Percentiles rank a stretch among this genome's conserved stretches.
Conservation (phyloP, 2,113 vertebrate genomes). For the Nesospiza acunhae region DNA sequence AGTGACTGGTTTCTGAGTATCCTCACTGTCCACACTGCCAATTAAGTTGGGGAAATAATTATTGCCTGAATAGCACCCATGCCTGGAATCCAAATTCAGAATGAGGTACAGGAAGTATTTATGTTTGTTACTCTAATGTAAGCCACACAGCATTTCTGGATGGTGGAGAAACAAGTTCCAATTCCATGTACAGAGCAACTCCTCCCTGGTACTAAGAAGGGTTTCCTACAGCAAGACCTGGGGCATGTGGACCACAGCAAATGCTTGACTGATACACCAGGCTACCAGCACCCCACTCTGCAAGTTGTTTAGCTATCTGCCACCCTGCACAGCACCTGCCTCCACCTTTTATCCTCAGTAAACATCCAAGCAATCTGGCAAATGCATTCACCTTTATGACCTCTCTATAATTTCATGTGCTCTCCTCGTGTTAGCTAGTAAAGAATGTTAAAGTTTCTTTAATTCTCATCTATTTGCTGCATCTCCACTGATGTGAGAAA, state of each 20-base stretch:
- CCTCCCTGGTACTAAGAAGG: not conserved
- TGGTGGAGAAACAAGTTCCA: not conserved
- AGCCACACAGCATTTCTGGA: not conserved
- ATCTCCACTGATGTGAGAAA: not conserved
- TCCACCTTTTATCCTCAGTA: not conserved
- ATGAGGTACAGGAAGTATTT: not conserved
- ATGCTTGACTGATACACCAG: not conserved
- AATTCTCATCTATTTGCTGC: not conserved
- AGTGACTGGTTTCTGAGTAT: not conserved
- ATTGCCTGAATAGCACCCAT: not conserved
- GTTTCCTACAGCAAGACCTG: not conserved
- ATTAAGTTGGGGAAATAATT: not conserved
- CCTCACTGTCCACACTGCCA: not conserved
- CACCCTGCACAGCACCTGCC: not conserved
- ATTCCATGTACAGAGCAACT: rapidly evolving
- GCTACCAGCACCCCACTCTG: not conserved
- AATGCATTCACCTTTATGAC: not conserved
- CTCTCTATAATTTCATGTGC: not conserved
- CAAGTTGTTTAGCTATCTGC: not conserved
- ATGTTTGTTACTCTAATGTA: not conserved
- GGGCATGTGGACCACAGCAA: not conserved
- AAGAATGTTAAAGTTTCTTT: not conserved
- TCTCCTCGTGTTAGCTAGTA: not conserved
- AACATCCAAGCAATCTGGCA: not conserved
- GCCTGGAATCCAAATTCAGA: not conserved